These are phyloP conservation scores for Gnatocerus cornutus DNA, from an alignment of 2,888 invertebrate genomes.

Conservation along the genomic window DNA sequence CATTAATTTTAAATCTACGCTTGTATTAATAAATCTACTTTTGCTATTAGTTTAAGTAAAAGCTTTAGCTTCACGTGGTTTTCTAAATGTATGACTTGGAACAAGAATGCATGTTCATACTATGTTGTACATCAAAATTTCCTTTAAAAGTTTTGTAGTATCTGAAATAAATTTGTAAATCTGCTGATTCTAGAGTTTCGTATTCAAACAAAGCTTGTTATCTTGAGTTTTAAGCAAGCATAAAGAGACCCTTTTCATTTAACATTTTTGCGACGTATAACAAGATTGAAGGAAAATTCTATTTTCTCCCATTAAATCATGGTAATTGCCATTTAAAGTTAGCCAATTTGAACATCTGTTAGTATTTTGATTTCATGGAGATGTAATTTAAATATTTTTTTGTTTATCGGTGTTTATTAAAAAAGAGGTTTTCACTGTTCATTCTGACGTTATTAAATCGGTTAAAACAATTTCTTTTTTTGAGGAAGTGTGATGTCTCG, in stretches of 20 bases:
- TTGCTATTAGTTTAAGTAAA: too few relatives aligned
- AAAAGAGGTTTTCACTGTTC: not conserved
- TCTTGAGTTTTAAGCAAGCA: conserved; percentile 14
- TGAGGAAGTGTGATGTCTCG: conserved; percentile 18
- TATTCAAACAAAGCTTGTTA: conserved; percentile 19
- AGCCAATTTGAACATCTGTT: not conserved
- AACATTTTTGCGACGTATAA: not conserved
- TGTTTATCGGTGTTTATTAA: not conserved
- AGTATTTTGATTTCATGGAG: too few relatives aligned
- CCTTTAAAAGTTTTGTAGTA: not conserved
- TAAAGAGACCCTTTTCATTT: conserved; percentile 9
- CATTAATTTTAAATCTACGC: too few relatives aligned
- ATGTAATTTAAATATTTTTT: too few relatives aligned
- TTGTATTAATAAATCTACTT: too few relatives aligned
- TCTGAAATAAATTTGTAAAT: conserved; percentile 11
- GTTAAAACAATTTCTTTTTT: conserved; percentile 17
- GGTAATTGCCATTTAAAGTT: not conserved
- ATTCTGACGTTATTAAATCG: not conserved
- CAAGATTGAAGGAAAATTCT: conserved; percentile 9
- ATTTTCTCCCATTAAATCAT: not conserved
- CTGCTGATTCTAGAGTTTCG: conserved; percentile 9
- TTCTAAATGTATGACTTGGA: too few relatives aligned
- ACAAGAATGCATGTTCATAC: too few relatives aligned
- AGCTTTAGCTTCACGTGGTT: too few relatives aligned
- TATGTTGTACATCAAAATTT: not conserved